phyloP scores from a whole-genome alignment of 1,140 invertebrate species.

The Holotrichia oblita region DNA sequence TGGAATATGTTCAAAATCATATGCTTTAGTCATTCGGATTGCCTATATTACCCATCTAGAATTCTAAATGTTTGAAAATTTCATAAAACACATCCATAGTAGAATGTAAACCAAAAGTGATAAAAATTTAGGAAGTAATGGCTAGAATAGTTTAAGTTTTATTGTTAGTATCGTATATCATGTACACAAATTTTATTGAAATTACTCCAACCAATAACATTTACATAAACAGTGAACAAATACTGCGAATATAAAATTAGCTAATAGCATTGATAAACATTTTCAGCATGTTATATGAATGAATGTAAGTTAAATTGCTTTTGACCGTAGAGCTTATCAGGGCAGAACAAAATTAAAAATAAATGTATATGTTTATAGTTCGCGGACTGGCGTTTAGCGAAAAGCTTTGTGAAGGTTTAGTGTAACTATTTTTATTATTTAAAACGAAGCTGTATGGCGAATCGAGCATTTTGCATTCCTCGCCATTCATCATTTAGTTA shows the following conservation, averaged over 20 bases:
- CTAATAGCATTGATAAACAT: constrained; percentile 5
- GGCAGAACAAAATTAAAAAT: constrained; percentile 8
- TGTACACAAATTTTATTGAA: too few species aligned
- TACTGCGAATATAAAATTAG: constrained; percentile 9
- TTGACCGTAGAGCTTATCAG: neutral
- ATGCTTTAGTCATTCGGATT: too few species aligned
- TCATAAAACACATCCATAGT: too few species aligned
- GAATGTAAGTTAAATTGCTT: neutral
- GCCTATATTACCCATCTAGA: too few species aligned
- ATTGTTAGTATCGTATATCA: too few species aligned
- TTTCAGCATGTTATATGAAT: neutral
- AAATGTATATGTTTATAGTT: neutral
- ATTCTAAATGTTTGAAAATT: too few species aligned
- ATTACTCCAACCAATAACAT: too few species aligned
- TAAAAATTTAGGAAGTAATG: too few species aligned
- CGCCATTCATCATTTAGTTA: constrained; percentile 7
- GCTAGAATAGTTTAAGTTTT: too few species aligned
- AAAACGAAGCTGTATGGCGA: neutral
- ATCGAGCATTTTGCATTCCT: constrained; percentile 10
- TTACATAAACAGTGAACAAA: too few species aligned
- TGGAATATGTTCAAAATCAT: too few species aligned
- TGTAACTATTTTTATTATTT: constrained; percentile 3
- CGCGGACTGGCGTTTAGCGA: neutral
- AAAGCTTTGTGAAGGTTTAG: neutral
- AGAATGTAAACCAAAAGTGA: too few species aligned